phyloP scores from a whole-genome alignment of 1,140 invertebrate species.

The Lasioglossum baleicum region DNA sequence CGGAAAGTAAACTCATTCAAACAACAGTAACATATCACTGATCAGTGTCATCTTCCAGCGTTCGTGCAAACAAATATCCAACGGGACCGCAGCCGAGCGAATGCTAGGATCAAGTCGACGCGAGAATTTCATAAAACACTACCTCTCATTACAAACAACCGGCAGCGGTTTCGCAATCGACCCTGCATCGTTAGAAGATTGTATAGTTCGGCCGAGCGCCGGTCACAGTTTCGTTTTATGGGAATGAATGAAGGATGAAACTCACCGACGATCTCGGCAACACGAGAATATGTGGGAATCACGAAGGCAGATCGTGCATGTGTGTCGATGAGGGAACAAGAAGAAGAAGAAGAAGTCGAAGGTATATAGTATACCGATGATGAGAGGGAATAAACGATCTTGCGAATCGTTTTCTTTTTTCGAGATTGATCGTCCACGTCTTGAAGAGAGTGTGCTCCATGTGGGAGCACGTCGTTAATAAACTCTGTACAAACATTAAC shows the following conservation, averaged over 20 bases:
- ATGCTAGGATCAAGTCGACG: slow-evolving; percentile 31
- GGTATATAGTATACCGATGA: background rate
- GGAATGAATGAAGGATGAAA: background rate
- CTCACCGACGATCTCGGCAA: background rate
- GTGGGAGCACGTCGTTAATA: slow-evolving; percentile 63
- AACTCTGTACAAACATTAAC: slow-evolving; percentile 73
- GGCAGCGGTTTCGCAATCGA: slow-evolving; percentile 22
- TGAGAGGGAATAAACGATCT: background rate
- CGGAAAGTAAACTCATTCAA: too few species aligned
- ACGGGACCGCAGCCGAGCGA: slow-evolving; percentile 20
- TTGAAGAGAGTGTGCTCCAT: slow-evolving; percentile 46
- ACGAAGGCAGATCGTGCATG: background rate
- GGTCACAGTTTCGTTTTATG: background rate
- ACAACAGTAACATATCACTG: too few species aligned
- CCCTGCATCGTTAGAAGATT: slow-evolving; percentile 12
- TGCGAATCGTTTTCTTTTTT: background rate
- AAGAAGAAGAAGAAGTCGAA: too few species aligned
- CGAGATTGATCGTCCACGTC: slow-evolving; percentile 14
- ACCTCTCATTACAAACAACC: slow-evolving; percentile 12
- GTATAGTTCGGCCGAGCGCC: slow-evolving; percentile 31
- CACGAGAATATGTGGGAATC: background rate
- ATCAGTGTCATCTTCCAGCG: too few species aligned
- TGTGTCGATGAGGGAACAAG: background rate
- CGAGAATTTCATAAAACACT: slow-evolving; percentile 7
- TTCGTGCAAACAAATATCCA: background rate